Evolutionary conservation across 2,797 vertebrate genomes (phyloP), one percentile per base, ranked within the genome.

Genomic region (Chelon labrosus): DNA sequence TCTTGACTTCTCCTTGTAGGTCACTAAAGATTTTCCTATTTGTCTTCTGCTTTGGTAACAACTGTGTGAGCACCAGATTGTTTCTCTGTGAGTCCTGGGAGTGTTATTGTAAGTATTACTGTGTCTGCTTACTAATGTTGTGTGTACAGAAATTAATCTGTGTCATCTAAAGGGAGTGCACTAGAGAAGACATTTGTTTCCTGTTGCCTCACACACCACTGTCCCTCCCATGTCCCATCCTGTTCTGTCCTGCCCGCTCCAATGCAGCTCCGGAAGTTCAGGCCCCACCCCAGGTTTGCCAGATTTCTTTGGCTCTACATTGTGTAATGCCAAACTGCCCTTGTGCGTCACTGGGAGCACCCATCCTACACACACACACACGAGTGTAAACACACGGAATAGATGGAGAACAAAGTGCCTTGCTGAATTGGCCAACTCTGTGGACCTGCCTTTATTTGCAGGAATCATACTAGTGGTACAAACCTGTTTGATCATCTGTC

Each of bases 341-440:
- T 14, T 1, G 80, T 94, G 93, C 91, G 91, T 94, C 94, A 93
- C 56, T 65, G 79, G 85, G 83, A 86, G 75, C 88, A 90, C 88
- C 88, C 86, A 81, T 89, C 77, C 79, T 44, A 44, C 17, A 17
- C 42, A 44, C 76, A 80, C 17, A 17, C 42, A 44, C 76, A 80
- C 72, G 55, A 79, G 67, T 73, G 77, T 78, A 83, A 88, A 86
- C 83, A 88, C 71, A 76, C 7, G 10, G 35, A 82, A 44, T 27
- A 64, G 31, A 65, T 47, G 20, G 49, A 54, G 62, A 46, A 70
- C 71, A 67, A 73, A 73, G 19, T 55, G 51, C 59, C 17, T 46
- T 68, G 64, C 71, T 66, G 72, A 69, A 80, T 50, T 41, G 25
- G 52, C 77, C 74, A 50, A 66, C 44, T 65, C 59, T 2, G 4